Conservation (phyloP, 2,888 invertebrate species). For the Catocala nupta region DNA sequence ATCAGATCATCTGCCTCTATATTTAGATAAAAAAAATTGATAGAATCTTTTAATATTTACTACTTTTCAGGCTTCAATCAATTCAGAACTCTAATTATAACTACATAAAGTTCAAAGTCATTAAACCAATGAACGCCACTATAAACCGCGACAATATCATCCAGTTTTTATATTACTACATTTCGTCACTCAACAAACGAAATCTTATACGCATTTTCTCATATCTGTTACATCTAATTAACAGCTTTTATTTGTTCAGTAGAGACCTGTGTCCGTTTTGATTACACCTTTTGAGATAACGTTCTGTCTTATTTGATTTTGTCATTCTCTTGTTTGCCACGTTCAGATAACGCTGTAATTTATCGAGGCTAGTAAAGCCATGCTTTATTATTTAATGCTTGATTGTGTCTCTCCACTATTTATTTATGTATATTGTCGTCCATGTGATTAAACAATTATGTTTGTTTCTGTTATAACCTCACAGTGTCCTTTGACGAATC, state of each 20-base stretch:
- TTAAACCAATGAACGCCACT: neutral
- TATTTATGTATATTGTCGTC: conserved; percentile 71
- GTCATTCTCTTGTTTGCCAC: conserved; percentile 72
- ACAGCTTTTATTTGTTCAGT: conserved; percentile 54
- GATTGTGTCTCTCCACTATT: conserved; percentile 73
- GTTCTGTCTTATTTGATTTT: conserved; percentile 77
- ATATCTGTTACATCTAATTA: conserved; percentile 43
- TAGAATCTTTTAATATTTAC: no score
- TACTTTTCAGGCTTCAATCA: no score
- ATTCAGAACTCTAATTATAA: no score
- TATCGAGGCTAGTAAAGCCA: conserved; percentile 81
- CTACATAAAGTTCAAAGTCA: neutral
- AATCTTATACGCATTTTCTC: conserved; percentile 28
- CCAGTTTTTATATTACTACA: conserved; percentile 6
- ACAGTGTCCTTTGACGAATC: conserved; percentile 65
- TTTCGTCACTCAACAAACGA: conserved; percentile 17
- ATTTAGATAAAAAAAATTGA: no score
- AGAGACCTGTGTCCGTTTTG: conserved; percentile 78
- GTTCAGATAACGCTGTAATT: conserved; percentile 75
- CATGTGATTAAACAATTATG: conserved; percentile 70
- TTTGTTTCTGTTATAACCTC: conserved; percentile 57
- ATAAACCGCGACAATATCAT: neutral
- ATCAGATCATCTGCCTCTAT: no score
- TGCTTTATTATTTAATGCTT: conserved; percentile 81
- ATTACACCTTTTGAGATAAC: conserved; percentile 76